These are phyloP conservation scores for Rhagonycha fulva DNA, from an alignment of 2,888 invertebrate genomes.

Conservation along the genomic window DNA sequence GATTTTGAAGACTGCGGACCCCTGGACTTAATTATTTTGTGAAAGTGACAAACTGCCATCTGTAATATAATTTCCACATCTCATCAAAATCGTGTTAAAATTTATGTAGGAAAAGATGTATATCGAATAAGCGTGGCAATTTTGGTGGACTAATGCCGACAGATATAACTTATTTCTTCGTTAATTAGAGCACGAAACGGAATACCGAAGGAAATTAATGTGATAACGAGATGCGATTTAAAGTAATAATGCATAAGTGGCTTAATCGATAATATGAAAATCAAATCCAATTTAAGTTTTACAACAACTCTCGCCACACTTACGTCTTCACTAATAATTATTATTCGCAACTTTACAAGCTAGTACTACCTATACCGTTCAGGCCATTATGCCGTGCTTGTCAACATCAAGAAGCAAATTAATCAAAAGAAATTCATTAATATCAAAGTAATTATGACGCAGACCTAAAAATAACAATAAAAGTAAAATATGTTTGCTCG, in stretches of 20 bases:
- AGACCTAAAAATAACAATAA: not conserved
- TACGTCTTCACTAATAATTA: not conserved
- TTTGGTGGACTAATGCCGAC: slow-evolving; percentile 15
- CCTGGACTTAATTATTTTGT: not conserved
- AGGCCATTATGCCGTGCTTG: not conserved
- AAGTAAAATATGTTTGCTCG: not conserved
- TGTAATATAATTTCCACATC: slow-evolving; percentile 5
- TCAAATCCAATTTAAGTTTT: not conserved
- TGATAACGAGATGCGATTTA: slow-evolving; percentile 10
- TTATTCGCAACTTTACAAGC: not conserved
- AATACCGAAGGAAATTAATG: slow-evolving; percentile 13
- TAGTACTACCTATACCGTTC: not conserved
- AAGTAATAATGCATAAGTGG: slow-evolving; percentile 1
- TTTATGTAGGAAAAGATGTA: slow-evolving; percentile 7
- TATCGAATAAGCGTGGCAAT: slow-evolving; percentile 10
- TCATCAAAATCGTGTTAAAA: not conserved
- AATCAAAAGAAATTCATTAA: not conserved
- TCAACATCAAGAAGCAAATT: not conserved
- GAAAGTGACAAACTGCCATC: slow-evolving; percentile 6
- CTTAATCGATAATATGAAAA: not conserved
- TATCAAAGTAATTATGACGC: not conserved
- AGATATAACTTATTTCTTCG: slow-evolving; percentile 16
- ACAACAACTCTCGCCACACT: not conserved
- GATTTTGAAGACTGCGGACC: no score
- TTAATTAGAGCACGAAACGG: slow-evolving; percentile 15